phyloP scores from a whole-genome alignment of 2,797 vertebrate species.

The Erethizon dorsatum region DNA sequence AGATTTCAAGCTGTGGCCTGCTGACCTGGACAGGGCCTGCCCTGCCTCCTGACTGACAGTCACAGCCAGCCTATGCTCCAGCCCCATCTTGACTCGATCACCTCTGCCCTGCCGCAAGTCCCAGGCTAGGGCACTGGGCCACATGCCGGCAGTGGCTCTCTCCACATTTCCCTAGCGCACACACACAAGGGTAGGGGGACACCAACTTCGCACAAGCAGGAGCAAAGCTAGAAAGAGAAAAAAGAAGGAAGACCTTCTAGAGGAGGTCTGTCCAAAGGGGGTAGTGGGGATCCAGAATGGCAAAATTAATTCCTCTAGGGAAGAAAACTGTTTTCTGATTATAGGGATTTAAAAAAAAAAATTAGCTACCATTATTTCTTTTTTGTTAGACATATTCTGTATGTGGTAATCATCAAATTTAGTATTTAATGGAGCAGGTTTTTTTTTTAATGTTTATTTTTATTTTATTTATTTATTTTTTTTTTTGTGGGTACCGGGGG shows the following conservation, averaged over 20 bases:
- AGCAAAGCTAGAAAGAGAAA: background rate
- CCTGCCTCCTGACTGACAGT: background rate
- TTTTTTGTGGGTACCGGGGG: too few relatives aligned
- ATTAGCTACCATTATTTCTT: constrained; percentile 45
- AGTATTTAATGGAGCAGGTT: constrained; percentile 15
- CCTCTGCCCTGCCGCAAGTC: background rate
- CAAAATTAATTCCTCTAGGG: constrained; percentile 31
- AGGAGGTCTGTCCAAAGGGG: background rate
- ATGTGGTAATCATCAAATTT: background rate
- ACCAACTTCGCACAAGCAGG: background rate
- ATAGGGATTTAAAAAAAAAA: background rate
- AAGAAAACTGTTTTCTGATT: constrained; percentile 40
- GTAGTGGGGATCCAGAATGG: background rate
- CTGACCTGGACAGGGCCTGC: background rate
- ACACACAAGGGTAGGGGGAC: background rate
- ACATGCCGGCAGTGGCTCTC: background rate
- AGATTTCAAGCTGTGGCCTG: constrained; percentile 51
- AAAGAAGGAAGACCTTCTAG: constrained; percentile 36
- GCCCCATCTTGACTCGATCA: background rate
- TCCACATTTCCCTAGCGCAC: background rate
- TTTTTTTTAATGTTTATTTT: too few relatives aligned
- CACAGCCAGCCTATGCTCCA: background rate
- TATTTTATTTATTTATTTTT: too few relatives aligned
- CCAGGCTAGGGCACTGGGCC: background rate
- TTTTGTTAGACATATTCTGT: background rate